Percentiles rank a stretch among this genome's conserved stretches.
Conservation (phyloP, 2,113 vertebrate species). For the Phrynosoma blainvillii region DNA sequence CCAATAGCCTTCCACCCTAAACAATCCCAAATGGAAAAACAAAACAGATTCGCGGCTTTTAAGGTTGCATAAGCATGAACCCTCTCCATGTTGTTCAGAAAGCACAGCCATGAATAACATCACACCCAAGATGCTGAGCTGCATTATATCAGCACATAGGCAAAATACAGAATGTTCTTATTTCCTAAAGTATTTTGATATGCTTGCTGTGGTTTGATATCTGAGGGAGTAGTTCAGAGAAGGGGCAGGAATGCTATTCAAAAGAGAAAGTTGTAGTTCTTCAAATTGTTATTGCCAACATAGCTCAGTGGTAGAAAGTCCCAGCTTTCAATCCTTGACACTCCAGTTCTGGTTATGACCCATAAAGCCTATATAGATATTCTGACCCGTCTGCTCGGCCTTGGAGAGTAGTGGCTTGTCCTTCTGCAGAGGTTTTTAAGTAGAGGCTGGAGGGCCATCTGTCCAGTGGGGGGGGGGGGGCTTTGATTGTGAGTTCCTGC, state of each 20-base stretch:
- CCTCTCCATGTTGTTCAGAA: constrained; percentile 22
- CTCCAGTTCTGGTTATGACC: too few relatives aligned
- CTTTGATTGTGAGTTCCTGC: too few relatives aligned
- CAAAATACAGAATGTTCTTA: rapidly evolving
- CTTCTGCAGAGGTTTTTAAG: too few relatives aligned
- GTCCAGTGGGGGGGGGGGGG: too few relatives aligned
- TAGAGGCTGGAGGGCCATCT: too few relatives aligned
- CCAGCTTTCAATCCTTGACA: too few relatives aligned
- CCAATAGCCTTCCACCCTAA: constrained; percentile 21
- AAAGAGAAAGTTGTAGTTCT: constrained; percentile 5
- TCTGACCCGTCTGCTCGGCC: too few relatives aligned
- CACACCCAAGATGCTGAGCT: constrained; percentile 31
- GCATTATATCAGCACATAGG: neutral
- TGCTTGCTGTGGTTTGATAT: rapidly evolving
- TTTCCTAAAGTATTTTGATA: constrained; percentile 9
- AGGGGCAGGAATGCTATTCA: neutral
- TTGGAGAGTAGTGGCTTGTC: too few relatives aligned
- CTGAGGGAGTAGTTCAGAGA: neutral
- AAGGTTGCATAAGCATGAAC: constrained; percentile 6
- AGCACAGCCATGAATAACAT: constrained; percentile 11
- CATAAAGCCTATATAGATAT: too few relatives aligned
- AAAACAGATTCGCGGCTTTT: neutral
- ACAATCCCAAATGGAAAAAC: constrained; percentile 29
- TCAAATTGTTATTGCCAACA: too few relatives aligned
- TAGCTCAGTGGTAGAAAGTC: neutral